Percentiles rank a stretch among this genome's conserved stretches.
Conservation (phyloP, 2,797 vertebrate species). For the Cyprinella venusta region DNA sequence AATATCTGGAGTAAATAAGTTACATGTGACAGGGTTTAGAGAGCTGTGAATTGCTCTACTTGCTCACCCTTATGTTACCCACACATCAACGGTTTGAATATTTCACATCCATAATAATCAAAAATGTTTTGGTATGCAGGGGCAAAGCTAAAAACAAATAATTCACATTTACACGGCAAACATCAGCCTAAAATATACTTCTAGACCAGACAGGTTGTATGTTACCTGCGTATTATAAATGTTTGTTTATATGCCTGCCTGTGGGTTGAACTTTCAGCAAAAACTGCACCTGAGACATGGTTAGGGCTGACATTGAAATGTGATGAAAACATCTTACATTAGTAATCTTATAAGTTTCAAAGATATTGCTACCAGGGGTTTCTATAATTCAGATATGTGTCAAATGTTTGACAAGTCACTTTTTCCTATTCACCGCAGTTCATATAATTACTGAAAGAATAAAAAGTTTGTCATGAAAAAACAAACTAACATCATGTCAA, state of each 20-base stretch:
- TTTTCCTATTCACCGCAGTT: conserved; percentile 36
- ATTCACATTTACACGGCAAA: neutral
- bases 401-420: neutral
- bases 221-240: conserved; percentile 20
- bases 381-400: neutral
- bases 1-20: conserved; percentile 9
- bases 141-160: neutral
- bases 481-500: conserved; percentile 11
- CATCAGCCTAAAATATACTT: neutral
- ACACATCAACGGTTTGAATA: neutral
- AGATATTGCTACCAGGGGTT: neutral
- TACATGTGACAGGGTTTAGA: neutral
- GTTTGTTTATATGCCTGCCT: conserved; percentile 14
- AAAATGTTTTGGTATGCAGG: conserved; percentile 43
- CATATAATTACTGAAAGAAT: neutral
- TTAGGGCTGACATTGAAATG: neutral
- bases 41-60: neutral
- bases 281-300: neutral
- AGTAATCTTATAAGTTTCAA: neutral
- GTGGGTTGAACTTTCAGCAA: conserved; percentile 15
- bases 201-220: conserved; percentile 11
- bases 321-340: neutral
- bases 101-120: conserved; percentile 64
- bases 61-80: conserved; percentile 31
- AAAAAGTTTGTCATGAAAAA: neutral